phyloP scores from a whole-genome alignment of 2,113 vertebrate species.

The Pongo pygmaeus region DNA sequence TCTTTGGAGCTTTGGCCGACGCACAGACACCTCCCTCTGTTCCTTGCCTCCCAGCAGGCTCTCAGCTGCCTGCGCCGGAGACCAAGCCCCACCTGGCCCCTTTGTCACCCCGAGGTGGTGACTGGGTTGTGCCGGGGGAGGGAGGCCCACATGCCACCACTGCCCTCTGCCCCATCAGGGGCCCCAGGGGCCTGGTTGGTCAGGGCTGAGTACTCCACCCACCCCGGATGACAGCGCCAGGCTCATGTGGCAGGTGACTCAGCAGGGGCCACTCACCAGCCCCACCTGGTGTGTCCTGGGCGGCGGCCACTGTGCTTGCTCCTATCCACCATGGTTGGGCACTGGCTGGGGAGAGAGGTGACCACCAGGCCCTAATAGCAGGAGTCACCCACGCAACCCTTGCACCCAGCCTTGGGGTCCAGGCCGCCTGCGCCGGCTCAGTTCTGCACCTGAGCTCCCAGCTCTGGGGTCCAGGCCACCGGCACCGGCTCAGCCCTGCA shows the following conservation, averaged over 20 bases:
- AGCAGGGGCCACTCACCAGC: background rate
- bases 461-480: background rate
- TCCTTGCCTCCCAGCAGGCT: too few relatives aligned
- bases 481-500: fast-evolving
- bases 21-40: fast-evolving
- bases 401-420: background rate
- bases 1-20: background rate
- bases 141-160: fast-evolving
- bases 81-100: too few relatives aligned
- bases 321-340: background rate
- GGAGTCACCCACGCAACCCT: too few relatives aligned
- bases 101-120: fast-evolving
- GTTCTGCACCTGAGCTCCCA: too few relatives aligned
- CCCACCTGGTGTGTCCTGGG: background rate
- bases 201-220: background rate
- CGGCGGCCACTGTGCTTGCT: background rate
- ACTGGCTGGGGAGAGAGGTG: background rate
- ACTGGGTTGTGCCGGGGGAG: fast-evolving
- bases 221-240: fast-evolving
- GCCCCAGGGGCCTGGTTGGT: too few relatives aligned
- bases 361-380: background rate
- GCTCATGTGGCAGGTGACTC: background rate
- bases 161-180: background rate
- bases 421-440: background rate
- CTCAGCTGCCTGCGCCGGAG: fast-evolving